phyloP scores from a whole-genome alignment of 2,113 vertebrate species.

The Oncorhynchus masou region DNA sequence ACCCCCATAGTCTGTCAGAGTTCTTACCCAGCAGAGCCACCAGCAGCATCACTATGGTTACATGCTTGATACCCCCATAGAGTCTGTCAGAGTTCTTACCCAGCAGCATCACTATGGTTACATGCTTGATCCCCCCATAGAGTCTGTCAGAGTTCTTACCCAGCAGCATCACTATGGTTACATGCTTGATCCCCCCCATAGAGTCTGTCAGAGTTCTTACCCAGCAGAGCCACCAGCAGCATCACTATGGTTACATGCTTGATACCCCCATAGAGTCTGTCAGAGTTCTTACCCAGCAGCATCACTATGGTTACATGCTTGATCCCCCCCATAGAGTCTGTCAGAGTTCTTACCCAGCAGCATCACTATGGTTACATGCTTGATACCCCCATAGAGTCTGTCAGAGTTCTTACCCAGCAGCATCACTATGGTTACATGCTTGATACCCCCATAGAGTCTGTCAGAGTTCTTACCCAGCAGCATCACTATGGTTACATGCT shows the following conservation, averaged over 20 bases:
- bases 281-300: slow-evolving; percentile 81
- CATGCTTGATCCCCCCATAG: slow-evolving; percentile 75
- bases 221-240: too few species aligned
- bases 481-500: slow-evolving; percentile 85
- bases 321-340: slow-evolving; percentile 1
- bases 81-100: slow-evolving; percentile 75
- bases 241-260: slow-evolving; percentile 87
- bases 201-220: slow-evolving; percentile 71
- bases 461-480: slow-evolving; percentile 80
- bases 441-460: slow-evolving; percentile 8
- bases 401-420: slow-evolving; percentile 80
- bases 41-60: slow-evolving; percentile 84
- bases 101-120: slow-evolving; percentile 83
- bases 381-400: slow-evolving; percentile 57
- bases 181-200: not conserved
- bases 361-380: slow-evolving; percentile 85
- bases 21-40: slow-evolving; percentile 87
- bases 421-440: slow-evolving; percentile 84
- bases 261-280: slow-evolving; percentile 45
- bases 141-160: slow-evolving; percentile 74
- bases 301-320: slow-evolving; percentile 85
- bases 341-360: slow-evolving; percentile 80
- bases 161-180: slow-evolving; percentile 83
- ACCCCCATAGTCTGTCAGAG: slow-evolving; percentile 22
- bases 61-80: too few species aligned